Base-by-base conservation (phyloP, 2,797 vertebrate genomes). In the Coregonus suidteri region DNA sequence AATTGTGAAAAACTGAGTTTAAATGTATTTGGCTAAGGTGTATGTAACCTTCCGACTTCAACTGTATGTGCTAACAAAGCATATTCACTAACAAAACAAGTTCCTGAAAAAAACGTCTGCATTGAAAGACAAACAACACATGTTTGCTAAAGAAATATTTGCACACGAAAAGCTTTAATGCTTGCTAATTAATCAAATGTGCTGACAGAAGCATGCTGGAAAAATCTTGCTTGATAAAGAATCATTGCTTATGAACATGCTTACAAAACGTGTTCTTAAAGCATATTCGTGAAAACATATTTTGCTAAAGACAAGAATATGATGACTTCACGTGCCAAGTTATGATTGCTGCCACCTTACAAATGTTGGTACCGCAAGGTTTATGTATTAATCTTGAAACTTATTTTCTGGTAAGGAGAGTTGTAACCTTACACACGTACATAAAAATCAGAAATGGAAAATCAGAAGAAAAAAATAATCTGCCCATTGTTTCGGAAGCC, bases 121-220 rank as follows among this genome's bases (percentile, higher is more conserved):
- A 34, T 41, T 64, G 16, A 2, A 35, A 16, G 30, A 54, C 25
- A 72, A 71, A 72, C 13, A 34, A 7, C 3, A 15, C 70, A 52
- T 67, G 71, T 77, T 79, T 73, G 72, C 71, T 79, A 35, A 3
- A 20, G 47, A 51, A 64, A 20, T 52, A 68, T 47, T 41, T 56
- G 30, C 25, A 34, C 31, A 67, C 7, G 9, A 47, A 74, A 76
- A 69, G 14, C 30, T 67, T 35, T 16, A 80, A 72, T 1, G 0
- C 20, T 62, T 18, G 75, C 77, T 3, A 73, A 82, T 71, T 68
- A 18, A 64, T 37, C 15, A 34, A 87, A 85, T 68, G 31, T 35
- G n/a, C 30, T 76, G 31, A 73, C 30, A 53, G 75, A 78, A 88
- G 20, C 85, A 86, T 86, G 85, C 84, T 82, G 30, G 52, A 75